Evolutionary conservation across 92 coral and sea anemone genomes (phyloP).

Genomic region (Heteractis magnifica): DNA sequence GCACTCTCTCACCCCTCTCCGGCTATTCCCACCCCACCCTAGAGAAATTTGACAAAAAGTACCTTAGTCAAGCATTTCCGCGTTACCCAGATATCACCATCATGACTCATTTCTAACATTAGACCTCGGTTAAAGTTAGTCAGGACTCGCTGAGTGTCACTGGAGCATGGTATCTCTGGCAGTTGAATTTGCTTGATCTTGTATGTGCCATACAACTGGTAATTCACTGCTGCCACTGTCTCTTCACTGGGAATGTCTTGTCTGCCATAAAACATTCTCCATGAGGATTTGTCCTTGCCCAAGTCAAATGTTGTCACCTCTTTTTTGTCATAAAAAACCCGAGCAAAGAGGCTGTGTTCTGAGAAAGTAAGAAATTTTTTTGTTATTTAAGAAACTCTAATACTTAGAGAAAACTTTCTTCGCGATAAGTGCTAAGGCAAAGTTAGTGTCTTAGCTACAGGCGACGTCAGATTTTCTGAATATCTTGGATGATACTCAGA

Average conservation of each 20-base stretch:
- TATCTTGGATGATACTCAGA: no score
- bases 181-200: slow-evolving; percentile 55
- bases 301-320: slow-evolving; percentile 52
- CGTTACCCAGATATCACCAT: slow-evolving; percentile 47
- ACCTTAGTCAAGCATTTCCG: slow-evolving; percentile 65
- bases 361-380: background rate
- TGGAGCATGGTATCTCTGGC: slow-evolving; percentile 41
- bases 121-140: slow-evolving; percentile 63
- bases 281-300: slow-evolving; percentile 41
- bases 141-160: slow-evolving; percentile 58
- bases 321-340: slow-evolving; percentile 47
- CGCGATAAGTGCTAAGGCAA: no score
- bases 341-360: slow-evolving; percentile 40
- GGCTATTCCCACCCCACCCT: background rate
- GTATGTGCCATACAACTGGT: slow-evolving; percentile 38
- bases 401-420: no score
- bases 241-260: slow-evolving; percentile 13
- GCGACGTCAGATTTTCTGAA: no score
- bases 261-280: slow-evolving; percentile 59
- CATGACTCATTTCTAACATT: slow-evolving; percentile 59
- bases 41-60: background rate
- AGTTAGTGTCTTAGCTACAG: no score
- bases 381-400: background rate
- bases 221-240: slow-evolving; percentile 22
- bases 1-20: no score